phyloP scores from a whole-genome alignment of 2,888 invertebrate species.

The Monopis laevigella region DNA sequence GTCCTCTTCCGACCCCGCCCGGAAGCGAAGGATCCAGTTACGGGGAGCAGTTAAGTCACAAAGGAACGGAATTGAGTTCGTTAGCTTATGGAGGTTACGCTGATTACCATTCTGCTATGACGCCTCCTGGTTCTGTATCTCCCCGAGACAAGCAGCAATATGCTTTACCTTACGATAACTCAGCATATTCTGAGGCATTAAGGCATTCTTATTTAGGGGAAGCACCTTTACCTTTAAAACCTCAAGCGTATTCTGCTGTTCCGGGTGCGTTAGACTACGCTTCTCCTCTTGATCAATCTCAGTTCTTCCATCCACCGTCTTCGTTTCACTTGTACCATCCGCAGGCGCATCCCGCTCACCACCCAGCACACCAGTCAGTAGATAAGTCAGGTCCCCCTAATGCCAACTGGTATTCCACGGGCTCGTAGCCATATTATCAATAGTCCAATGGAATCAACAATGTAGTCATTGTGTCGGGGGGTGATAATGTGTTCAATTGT shows the following conservation, averaged over 20 bases:
- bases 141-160: slow-evolving; percentile 85
- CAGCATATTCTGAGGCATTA: slow-evolving; percentile 73
- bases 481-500: slow-evolving; percentile 21
- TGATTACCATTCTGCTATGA: slow-evolving; percentile 94
- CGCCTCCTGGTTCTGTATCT: slow-evolving; percentile 96
- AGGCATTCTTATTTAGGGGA: slow-evolving; percentile 63
- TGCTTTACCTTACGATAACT: slow-evolving; percentile 57
- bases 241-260: slow-evolving; percentile 86
- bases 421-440: slow-evolving; percentile 70
- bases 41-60: slow-evolving; percentile 69
- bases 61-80: slow-evolving; percentile 69
- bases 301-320: slow-evolving; percentile 81
- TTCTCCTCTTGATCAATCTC: slow-evolving; percentile 79
- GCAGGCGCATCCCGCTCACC: slow-evolving; percentile 47
- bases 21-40: slow-evolving; percentile 84
- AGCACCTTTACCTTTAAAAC: slow-evolving; percentile 80
- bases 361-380: slow-evolving; percentile 47
- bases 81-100: slow-evolving; percentile 69
- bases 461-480: slow-evolving; percentile 11
- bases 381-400: slow-evolving; percentile 74
- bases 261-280: slow-evolving; percentile 74
- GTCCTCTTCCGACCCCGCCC: slow-evolving; percentile 88
- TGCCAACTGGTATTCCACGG: slow-evolving; percentile 81
- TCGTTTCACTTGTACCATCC: slow-evolving; percentile 92
- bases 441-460: slow-evolving; percentile 10